A percentile compares a stretch with the other conserved stretches of the same genome.
Evolutionary conservation across 2,113 vertebrate genomes (phyloP).

Genomic region (Arvicanthis niloticus): DNA sequence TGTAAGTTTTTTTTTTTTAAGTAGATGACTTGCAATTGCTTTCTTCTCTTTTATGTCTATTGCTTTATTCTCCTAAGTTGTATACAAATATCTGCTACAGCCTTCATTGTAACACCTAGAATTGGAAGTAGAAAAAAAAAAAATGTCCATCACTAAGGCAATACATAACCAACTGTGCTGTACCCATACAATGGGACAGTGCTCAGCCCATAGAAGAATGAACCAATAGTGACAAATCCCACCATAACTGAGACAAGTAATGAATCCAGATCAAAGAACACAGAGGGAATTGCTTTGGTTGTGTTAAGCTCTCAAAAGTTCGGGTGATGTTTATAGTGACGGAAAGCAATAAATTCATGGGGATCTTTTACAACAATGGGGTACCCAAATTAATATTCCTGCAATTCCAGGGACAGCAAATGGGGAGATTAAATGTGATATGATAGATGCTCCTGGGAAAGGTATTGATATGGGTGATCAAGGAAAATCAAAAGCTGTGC

Average conservation of each 20-base stretch:
- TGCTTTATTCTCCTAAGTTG: background rate
- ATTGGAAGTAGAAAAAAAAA: background rate
- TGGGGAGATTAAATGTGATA: no score
- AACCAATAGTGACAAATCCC: background rate
- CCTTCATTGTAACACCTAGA: background rate
- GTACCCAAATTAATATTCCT: no score
- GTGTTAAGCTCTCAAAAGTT: constrained; percentile 15
- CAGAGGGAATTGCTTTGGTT: background rate
- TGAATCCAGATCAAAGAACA: background rate
- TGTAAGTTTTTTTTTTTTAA: background rate
- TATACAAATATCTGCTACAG: background rate
- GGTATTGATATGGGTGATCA: no score
- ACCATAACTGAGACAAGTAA: constrained; percentile 16
- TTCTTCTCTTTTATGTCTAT: background rate
- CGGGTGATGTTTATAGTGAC: background rate
- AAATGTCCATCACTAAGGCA: background rate
- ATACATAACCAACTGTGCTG: background rate
- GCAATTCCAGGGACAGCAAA: no score
- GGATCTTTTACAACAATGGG: no score
- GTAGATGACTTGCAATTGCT: constrained; percentile 5
- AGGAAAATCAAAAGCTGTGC: no score
- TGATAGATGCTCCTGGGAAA: no score
- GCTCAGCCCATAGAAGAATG: background rate
- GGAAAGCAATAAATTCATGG: background rate
- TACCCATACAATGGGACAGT: background rate